Conservation (phyloP, 2,888 invertebrate genomes). For the Parthenolecanium corni region DNA sequence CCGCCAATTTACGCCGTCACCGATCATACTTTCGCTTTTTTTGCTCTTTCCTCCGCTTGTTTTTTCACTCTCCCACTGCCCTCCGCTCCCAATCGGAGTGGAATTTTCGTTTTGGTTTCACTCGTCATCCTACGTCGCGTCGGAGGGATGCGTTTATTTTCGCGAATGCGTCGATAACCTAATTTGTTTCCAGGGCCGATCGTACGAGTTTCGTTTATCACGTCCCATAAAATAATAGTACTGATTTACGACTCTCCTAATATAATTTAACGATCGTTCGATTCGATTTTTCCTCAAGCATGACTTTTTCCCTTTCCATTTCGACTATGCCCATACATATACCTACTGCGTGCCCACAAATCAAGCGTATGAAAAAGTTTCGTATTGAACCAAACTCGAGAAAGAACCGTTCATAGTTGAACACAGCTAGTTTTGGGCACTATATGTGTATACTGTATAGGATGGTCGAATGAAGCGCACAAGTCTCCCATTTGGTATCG, state of each 20-base stretch:
- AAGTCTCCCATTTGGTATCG: too few relatives aligned
- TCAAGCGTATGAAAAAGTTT: too few relatives aligned
- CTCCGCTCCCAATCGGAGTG: too few relatives aligned
- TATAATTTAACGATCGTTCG: slow-evolving; percentile 2
- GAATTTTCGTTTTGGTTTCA: too few relatives aligned
- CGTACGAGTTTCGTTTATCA: slow-evolving; percentile 10
- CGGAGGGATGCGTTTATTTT: not conserved
- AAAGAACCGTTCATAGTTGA: too few relatives aligned
- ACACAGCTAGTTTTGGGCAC: too few relatives aligned
- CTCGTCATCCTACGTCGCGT: too few relatives aligned
- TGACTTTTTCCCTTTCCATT: not conserved
- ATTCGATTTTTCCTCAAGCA: not conserved
- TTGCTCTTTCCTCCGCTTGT: too few relatives aligned
- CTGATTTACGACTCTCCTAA: slow-evolving; percentile 24
- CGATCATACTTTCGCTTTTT: slow-evolving; percentile 17
- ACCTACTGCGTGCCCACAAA: not conserved
- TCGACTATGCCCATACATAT: not conserved
- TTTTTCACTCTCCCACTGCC: too few relatives aligned
- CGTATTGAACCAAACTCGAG: too few relatives aligned
- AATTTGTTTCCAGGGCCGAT: slow-evolving; percentile 13
- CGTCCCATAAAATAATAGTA: slow-evolving; percentile 26
- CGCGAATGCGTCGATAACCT: slow-evolving; percentile 19
- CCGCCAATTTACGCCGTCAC: slow-evolving; percentile 27
- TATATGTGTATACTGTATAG: too few relatives aligned
- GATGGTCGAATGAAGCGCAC: too few relatives aligned